Evolutionary conservation across 2,797 vertebrate genomes (phyloP), one percentile per base, ranked within the genome.

Genomic region (Paramormyrops hopkinsi): DNA sequence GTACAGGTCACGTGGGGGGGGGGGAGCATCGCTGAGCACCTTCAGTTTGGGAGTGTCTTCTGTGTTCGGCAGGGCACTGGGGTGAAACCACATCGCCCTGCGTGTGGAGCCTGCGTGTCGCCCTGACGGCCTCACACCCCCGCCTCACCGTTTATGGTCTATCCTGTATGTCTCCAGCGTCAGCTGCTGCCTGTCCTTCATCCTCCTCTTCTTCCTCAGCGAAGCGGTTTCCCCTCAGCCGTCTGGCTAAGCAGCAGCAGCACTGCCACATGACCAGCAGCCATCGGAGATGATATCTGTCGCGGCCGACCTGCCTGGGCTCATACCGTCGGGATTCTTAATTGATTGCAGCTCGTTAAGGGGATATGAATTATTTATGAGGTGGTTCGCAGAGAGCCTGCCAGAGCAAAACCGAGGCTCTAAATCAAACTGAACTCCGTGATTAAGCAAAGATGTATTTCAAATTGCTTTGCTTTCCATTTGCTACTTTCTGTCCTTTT

Each of bases 371-470:
- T 90, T 89, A 90, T 90, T 91, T 90, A 90, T 89, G 90, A 51
- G 86, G 94, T 94, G 94, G 95, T 65, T 95, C 94, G 93, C 92
- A 94, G 94, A 93, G 92, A 90, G 91, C 88, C 93, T 95, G 94
- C 94, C 95, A 95, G 94, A 93, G 92, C 93, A 90, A 94, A 94
- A 95, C 94, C 93, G 87, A 93, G 93, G 90, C 89, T 90, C 92
- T 95, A 95, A 96, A 95, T 95, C 95, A 94, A 46, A 92, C 89
- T 89, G 88, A n/a, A 91, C 93, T 91, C 56, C 92, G 93, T 94
- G 94, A 94, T 94, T 93, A 93, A 92, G 91, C 93, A 93, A 93
- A 94, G 93, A 94, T 94, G 91, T 93, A 93, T 94, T 94, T 91
- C 65, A 92, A 76, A 86, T 76, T 54, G 54, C 83, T 65, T 46